phyloP scores from a whole-genome alignment of 2,797 vertebrate genomes.

The Alcedo atthis region DNA sequence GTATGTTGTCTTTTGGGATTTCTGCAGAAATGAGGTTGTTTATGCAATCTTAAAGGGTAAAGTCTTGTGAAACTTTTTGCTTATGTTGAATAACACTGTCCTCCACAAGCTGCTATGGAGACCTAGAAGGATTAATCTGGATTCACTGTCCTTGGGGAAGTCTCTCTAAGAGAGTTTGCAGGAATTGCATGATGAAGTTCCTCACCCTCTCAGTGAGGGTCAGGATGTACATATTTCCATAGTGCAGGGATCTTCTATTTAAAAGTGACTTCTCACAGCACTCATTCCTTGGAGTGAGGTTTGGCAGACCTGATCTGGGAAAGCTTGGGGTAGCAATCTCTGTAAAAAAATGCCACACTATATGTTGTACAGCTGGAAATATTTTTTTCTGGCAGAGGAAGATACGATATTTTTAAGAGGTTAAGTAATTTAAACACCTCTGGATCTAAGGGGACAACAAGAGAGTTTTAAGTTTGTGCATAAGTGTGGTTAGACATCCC shows the following conservation, averaged over 20 bases:
- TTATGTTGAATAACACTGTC: not conserved
- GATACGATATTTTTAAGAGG: not conserved
- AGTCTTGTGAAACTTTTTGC: not conserved
- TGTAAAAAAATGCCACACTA: not conserved
- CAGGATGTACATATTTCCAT: not conserved
- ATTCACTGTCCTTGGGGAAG: not conserved
- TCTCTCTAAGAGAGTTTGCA: not conserved
- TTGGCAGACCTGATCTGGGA: not conserved
- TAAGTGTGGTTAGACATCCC: not conserved
- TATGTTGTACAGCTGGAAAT: not conserved
- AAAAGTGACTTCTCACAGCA: not conserved
- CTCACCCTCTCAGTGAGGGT: not conserved
- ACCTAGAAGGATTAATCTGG: not conserved
- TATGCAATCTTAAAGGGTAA: not conserved
- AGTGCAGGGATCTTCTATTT: not conserved
- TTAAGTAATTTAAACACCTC: not conserved
- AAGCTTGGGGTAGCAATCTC: not conserved
- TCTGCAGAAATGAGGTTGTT: not conserved
- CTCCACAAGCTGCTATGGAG: not conserved
- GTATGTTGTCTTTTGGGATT: not conserved
- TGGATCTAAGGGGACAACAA: not conserved
- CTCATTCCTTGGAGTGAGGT: not conserved
- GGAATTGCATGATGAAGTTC: not conserved
- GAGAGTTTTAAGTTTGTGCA: not conserved
- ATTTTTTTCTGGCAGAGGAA: not conserved